Evolutionary conservation across 2,888 invertebrate species (phyloP), one percentile per base, ranked within the genome.

Genomic region (Eristalinus sepulchralis): DNA sequence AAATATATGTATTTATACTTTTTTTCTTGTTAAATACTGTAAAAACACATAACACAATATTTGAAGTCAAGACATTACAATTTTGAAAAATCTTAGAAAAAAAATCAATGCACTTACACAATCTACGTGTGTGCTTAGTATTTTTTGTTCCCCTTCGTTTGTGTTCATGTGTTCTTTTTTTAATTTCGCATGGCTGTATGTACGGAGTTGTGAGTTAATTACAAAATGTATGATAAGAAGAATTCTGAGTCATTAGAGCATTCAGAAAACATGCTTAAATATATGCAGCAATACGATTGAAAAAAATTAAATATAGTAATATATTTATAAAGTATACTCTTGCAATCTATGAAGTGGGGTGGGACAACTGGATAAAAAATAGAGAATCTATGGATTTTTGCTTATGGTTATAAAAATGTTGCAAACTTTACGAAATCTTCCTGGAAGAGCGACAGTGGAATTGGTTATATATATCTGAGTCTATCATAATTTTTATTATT

Each of bases 1-100:
- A 47, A 47, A 47, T 17, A 8, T 17, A 47, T 39, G 5, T 36
- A 60, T 34, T 36, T 55, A 47, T 57, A 36, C n/a, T n/a, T n/a
- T 22, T 55, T 34, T 47, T 66, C 55, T 10, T 13, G 13, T 24
- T 62, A 33, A 68, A 63, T 71, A 79, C 70, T 75, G 64, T 53
- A 81, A 85, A 71, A 85, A 85, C 81, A 85, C 85, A 85, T 81
- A 85, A 85, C 85, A 85, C 81, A 81, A 77, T 79, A 79, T 24
- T 75, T 79, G 68, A 83, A 75, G 55, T 77, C 57, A 85, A 85
- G 75, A 85, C 84, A 81, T 67, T 68, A 81, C 57, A 17, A 70
- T 34, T 63, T 75, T 27, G 34, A 60, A 39, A 66, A 36, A 73
- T 78, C 4, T 67, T 60, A 63, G 34, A 67, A 81, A 77, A 27